Evolutionary conservation across 1,140 invertebrate species (phyloP), one percentile per base, ranked within the genome.

Genomic region (Bombus cullumanus): DNA sequence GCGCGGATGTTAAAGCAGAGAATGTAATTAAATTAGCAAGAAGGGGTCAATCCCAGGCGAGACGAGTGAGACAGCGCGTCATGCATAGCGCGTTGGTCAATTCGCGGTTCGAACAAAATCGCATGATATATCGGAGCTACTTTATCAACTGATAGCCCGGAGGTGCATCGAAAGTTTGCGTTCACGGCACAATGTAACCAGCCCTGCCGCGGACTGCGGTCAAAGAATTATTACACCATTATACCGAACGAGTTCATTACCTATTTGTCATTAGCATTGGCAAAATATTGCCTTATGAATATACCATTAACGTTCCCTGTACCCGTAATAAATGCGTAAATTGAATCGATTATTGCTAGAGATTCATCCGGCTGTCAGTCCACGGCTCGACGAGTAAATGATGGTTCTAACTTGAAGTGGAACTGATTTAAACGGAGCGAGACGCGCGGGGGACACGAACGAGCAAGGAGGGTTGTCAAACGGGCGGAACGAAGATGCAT

Each of bases 281-380:
- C 89, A 88, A 89, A 90, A 92, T 91, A 92, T 92, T 91, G 83
- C 91, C 87, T 92, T 89, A 92, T 92, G 91, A 92, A 92, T 93
- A 90, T 91, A 90, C 89, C 90, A 92, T 93, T 91, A 92, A 90
- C 64, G 78, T 66, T 47, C 39, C 85, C 77, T 13, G 81, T 69
- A 41, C 53, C 80, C 75, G 86, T 91, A 89, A 93, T 93, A 92
- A 94, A 92, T 92, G 83, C 90, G 85, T 89, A 92, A 93, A 94
- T 93, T 90, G 89, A 93, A 93, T 93, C 84, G 91, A 94, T 93
- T 92, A 94, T 91, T 81, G 86, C 83, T 87, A 81, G 87, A 91
- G 88, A 92, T 85, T 91, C 79, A 85, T 88, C 74, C 84, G 83
- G 66, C 62, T 47, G 66, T 22, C 57, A 68, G 47, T 53, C n/a